Base-by-base conservation (phyloP, 2,888 invertebrate species). In the Acanthoscelides obtectus region DNA sequence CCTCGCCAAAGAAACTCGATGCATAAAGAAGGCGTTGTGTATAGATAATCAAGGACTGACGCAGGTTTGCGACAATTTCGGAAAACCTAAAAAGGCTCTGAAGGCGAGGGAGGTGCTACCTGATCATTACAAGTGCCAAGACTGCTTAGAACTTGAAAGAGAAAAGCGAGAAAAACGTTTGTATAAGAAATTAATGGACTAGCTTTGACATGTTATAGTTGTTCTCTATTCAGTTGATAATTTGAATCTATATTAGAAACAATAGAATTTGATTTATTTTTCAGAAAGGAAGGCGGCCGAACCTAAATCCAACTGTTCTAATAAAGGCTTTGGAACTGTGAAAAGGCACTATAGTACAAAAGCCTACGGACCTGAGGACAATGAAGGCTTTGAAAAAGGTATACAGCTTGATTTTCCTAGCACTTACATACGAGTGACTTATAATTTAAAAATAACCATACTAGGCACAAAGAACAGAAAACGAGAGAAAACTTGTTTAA, bases 1-100 rank as follows among this genome's bases (percentile, higher is more conserved):
- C 67, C 69, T 76, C 2, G 63, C 72, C 22, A 76, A 76, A 67
- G 81, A 81, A 69, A 79, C 80, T 66, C 70, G 74, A 2, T 81
- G 81, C 69, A 68, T 81, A 19, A 74, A 75, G 8, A 73, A 72
- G 22, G 80, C 78, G 72, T 72, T 80, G 2, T 71, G 76, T 20
- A 69, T 79, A 65, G 67, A 74, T 71, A 70, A 75, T 5, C 72
- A 76, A 6, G 80, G 78, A 6, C 45, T 75, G 6, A 77, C 80
- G 6, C 79, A 77, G 69, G 69, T 68, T 66, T 81, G 82, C 64
- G 69, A 72, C 5, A 73, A 75, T 21, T 80, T 80, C 68, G 75
- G n/a, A 70, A n/a, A 77, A 69, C 74, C 77, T 0, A 66, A 78
- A 72, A 73, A 75, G 68, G 73, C 76, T 8, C 17, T 45, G 12